Base-by-base conservation (phyloP, 2,113 vertebrate species). In the Callospermophilus lateralis region DNA sequence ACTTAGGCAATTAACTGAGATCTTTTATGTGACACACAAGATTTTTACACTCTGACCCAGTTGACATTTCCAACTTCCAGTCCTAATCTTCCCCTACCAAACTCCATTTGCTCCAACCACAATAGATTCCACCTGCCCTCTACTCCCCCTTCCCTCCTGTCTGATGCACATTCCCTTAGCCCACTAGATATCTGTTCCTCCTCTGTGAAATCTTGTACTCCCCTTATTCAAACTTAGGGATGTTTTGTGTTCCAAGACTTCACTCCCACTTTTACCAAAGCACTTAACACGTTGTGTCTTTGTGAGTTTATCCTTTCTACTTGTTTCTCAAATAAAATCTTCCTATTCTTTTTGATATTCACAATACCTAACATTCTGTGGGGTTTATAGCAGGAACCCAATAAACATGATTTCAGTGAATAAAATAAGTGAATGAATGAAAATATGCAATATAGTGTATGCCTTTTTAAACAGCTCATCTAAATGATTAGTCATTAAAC, bases 401-500 rank as follows among this genome's bases (percentile, higher is more conserved):
- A 39, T 86, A 91, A 87, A 79, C 80, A 65, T 63, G 81, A 73
- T 93, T 83, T 89, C 37, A 94, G 58, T 88, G 89, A 97, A 77
- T 84, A 48, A 92, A 86, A 94, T 65, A 95, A 96, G 80, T 88
- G 80, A 97, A 81, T 95, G 80, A 95, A 92, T 89, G 68, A 86
- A 61, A 97, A 87, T 68, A 79, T 87, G 51, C 42, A 84, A 17
- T 84, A 9, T 51, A 85, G 24, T 34, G 13, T 89, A 53, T 90
- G 76, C 65, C 94, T 93, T 93, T 97, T 90, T 42, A 93, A 90
- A 92, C 85, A 97, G 79, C 8, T 74, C 39, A 81, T 97, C 58
- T 81, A 86, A 91, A 94, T 39, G 53, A 97, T 95, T 80, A 63
- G 89, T 93, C 7, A 22, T 63, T 86, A 94, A 95, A 94, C 55